These are phyloP conservation scores for Nemopilema nomurai DNA, from an alignment of 30 jellyfish, hydroid and myxozoan species.

Conservation along the genomic window DNA sequence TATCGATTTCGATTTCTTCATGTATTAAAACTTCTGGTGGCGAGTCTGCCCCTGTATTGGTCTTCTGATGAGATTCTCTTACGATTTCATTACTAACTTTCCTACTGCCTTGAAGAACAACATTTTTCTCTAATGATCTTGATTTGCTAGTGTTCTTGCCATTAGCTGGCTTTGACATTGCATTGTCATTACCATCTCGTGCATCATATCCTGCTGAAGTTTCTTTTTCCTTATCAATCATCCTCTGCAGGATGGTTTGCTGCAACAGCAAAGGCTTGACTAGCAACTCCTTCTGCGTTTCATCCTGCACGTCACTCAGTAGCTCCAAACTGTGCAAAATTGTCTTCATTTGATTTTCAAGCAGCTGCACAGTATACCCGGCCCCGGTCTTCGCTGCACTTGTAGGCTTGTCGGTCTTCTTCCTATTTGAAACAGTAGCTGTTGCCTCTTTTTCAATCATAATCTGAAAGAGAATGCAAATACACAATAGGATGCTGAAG, in stretches of 20 bases:
- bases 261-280: conserved; percentile 47
- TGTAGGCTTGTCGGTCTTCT: not conserved
- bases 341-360: conserved; percentile 50
- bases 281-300: conserved; percentile 10
- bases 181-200: not conserved
- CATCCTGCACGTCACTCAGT: conserved; percentile 14
- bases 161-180: not conserved
- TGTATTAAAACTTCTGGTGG: not conserved
- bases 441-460: not conserved
- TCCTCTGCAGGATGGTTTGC: conserved; percentile 38
- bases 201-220: not conserved
- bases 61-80: not conserved
- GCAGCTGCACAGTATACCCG: conserved; percentile 28
- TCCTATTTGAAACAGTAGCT: not conserved
- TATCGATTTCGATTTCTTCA: not conserved
- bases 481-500: no score
- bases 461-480: no score
- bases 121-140: not conserved
- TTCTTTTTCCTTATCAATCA: conserved; percentile 32
- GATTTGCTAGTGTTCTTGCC: not conserved
- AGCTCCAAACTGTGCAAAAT: conserved; percentile 24
- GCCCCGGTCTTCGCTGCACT: not conserved
- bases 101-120: not conserved
- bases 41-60: not conserved
- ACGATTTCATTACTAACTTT: not conserved